Base-by-base conservation (phyloP, 2,113 vertebrate species). In the Ovibos moschatus region DNA sequence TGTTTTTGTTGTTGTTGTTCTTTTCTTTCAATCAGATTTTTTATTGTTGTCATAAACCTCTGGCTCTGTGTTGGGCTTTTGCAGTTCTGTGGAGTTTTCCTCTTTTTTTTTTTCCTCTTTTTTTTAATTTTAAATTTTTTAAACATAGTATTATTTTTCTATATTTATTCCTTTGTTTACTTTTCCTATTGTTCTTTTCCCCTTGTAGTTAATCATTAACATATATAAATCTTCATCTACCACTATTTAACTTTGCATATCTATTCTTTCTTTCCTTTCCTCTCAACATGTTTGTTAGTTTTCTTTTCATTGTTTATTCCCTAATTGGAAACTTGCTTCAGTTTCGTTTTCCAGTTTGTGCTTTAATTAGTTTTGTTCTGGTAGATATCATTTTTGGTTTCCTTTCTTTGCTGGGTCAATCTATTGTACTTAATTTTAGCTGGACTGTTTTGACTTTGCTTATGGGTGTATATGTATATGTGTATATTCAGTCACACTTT, bases 51-150 rank as follows among this genome's bases (percentile, higher is more conserved):
- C 17, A 21, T 71, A 71, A 71, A 11, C 64, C n/a, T 71, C 64
- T 71, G 17, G n/a, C 4, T 71, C 17, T 11, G 1, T 36, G 8
- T 71, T 71, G n/a, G n/a, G n/a, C n/a, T 71, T 71, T 21, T 36
- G 64, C 17, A 21, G 17, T 36, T 71, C 64, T 71, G n/a, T 36
- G 17, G n/a, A 36, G 17, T 11, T 71, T 36, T 67, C 33, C 30
- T 17, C 15, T 64, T 62, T 67, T 64, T 30, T 1, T 50, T n/a
- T 10, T 9, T 4, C 7, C 2, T 19, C 0, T 8, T 16, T n/a
- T 33, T 4, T 64, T n/a, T 64, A 16, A 9, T 23, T 10, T 57
- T 36, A 19, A 67, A 36, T 36, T 71, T 36, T 71, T 71, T 36
- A 21, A 71, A 71, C 9, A 21, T 21, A 36, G 5, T 10, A 36